A percentile compares a stretch with the other conserved stretches of the same genome.
phyloP scores from a whole-genome alignment of 2,888 invertebrate genomes.

The Acronicta leporina region DNA sequence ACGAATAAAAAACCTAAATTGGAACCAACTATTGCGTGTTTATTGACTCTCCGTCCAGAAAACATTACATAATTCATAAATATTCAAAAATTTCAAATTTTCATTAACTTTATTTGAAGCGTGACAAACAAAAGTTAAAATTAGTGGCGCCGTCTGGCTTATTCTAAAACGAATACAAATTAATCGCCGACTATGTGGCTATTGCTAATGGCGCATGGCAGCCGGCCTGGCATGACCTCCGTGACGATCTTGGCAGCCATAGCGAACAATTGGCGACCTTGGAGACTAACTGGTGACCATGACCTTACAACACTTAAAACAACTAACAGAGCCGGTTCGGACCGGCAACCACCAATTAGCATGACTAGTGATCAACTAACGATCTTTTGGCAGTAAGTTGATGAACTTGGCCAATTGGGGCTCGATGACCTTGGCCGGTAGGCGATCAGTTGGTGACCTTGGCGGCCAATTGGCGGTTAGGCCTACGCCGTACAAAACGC shows the following conservation, averaged over 20 bases:
- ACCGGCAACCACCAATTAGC: slow-evolving; percentile 60
- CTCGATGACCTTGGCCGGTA: slow-evolving; percentile 45
- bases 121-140: slow-evolving; percentile 78
- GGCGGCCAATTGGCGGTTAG: slow-evolving; percentile 56
- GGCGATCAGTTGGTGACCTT: slow-evolving; percentile 60
- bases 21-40: slow-evolving; percentile 89
- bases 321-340: slow-evolving; percentile 50
- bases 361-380: slow-evolving; percentile 62
- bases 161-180: slow-evolving; percentile 89
- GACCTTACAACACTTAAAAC: slow-evolving; percentile 57
- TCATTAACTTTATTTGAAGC: slow-evolving; percentile 84
- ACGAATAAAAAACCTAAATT: slow-evolving; percentile 73
- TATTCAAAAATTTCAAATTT: slow-evolving; percentile 75
- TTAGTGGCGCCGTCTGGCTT: slow-evolving; percentile 82
- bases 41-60: slow-evolving; percentile 88
- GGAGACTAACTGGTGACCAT: slow-evolving; percentile 56
- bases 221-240: slow-evolving; percentile 64
- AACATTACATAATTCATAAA: slow-evolving; percentile 83
- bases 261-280: slow-evolving; percentile 58
- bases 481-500: slow-evolving; percentile 31
- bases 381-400: slow-evolving; percentile 66
- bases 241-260: slow-evolving; percentile 60
- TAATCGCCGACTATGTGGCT: slow-evolving; percentile 87
- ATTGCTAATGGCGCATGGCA: slow-evolving; percentile 82
- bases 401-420: slow-evolving; percentile 59